Evolutionary conservation across 1,140 invertebrate genomes (phyloP).

Genomic region (Tetragnatha versicolor): DNA sequence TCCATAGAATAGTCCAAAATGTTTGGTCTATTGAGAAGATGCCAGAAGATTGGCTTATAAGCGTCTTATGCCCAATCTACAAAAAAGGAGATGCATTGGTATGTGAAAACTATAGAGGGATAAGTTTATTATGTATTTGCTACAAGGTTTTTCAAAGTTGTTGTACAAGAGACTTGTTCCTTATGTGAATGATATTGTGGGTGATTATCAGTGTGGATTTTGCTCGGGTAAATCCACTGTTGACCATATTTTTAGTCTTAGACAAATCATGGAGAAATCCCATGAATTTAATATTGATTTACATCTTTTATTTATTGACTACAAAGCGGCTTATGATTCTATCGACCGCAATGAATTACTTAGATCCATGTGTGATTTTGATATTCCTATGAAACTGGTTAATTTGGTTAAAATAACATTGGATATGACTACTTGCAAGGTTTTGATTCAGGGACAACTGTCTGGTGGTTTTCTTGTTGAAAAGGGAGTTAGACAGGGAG

Average conservation of each 20-base stretch:
- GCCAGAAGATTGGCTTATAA: too few relatives aligned
- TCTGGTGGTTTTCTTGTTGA: too few relatives aligned
- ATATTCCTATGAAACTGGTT: too few relatives aligned
- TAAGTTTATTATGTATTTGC: slow-evolving; percentile 8
- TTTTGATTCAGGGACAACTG: too few relatives aligned
- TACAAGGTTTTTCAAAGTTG: slow-evolving; percentile 9
- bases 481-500: too few relatives aligned
- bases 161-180: background rate
- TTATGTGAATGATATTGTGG: slow-evolving; percentile 14
- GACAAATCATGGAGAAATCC: slow-evolving; percentile 4
- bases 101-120: background rate
- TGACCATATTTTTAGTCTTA: background rate
- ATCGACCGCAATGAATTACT: too few relatives aligned
- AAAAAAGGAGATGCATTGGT: background rate
- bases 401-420: too few relatives aligned
- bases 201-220: too few relatives aligned
- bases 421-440: too few relatives aligned
- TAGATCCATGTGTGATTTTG: too few relatives aligned
- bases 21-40: background rate
- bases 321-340: too few relatives aligned
- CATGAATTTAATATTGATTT: background rate
- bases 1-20: background rate
- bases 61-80: background rate
- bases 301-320: too few relatives aligned
- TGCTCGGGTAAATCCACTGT: slow-evolving; percentile 11